Conservation (phyloP, 2,888 invertebrate genomes). For the Chromoteleia sp. region DNA sequence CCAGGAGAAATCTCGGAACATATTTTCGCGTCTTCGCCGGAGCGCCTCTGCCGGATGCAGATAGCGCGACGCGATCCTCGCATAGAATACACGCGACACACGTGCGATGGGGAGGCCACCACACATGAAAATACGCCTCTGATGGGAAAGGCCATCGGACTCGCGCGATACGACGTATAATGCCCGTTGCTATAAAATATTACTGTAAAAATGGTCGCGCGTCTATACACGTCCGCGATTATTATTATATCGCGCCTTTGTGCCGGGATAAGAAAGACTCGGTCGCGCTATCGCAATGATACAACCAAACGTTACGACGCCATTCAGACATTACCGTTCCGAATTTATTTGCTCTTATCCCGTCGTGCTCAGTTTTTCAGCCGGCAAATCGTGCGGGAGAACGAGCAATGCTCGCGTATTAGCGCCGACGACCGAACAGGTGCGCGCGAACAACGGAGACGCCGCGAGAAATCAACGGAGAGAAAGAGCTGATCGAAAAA, state of each 20-base stretch:
- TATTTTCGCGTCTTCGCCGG: slow-evolving; percentile 82
- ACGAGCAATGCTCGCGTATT: slow-evolving; percentile 20
- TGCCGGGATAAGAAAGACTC: slow-evolving; percentile 61
- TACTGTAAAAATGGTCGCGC: slow-evolving; percentile 79
- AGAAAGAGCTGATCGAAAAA: slow-evolving; percentile 27
- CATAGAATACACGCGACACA: slow-evolving; percentile 71
- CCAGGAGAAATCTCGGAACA: slow-evolving; percentile 83
- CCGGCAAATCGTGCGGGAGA: neutral
- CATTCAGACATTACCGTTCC: slow-evolving; percentile 44
- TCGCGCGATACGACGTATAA: slow-evolving; percentile 78
- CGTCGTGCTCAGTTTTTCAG: neutral
- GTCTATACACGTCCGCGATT: slow-evolving; percentile 65
- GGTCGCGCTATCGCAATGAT: slow-evolving; percentile 27
- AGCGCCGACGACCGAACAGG: slow-evolving; percentile 40
- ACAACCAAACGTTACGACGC: slow-evolving; percentile 34
- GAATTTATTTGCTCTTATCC: slow-evolving; percentile 39
- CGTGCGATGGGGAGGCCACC: slow-evolving; percentile 71
- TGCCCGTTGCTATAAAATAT: slow-evolving; percentile 80
- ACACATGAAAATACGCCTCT: slow-evolving; percentile 78
- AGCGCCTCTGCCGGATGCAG: slow-evolving; percentile 84
- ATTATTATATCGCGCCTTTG: slow-evolving; percentile 70
- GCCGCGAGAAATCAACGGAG: slow-evolving; percentile 33
- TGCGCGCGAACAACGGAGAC: slow-evolving; percentile 52
- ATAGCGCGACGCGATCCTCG: slow-evolving; percentile 76
- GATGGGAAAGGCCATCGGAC: slow-evolving; percentile 83